phyloP scores from a whole-genome alignment of 2,113 vertebrate species.

The Charina bottae region DNA sequence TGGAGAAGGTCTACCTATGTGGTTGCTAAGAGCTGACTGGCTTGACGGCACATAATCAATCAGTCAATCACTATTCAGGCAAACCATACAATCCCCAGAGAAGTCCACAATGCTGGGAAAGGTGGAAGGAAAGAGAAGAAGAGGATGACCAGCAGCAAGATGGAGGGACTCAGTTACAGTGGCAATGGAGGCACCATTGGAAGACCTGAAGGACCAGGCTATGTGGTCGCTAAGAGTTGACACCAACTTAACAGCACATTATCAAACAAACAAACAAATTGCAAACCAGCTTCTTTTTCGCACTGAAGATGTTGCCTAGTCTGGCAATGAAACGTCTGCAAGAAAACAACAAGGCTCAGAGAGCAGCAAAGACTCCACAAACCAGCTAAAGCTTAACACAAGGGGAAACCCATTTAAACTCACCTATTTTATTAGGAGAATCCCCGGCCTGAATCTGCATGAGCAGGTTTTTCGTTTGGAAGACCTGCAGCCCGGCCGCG shows the following conservation, averaged over 20 bases:
- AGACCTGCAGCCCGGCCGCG: slow-evolving; percentile 82
- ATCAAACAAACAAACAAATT: neutral
- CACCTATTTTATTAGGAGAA: slow-evolving; percentile 88
- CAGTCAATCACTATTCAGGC: too few relatives aligned
- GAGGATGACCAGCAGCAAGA: neutral
- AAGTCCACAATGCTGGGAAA: too few relatives aligned
- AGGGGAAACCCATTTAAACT: neutral
- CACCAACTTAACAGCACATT: neutral
- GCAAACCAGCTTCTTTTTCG: too few relatives aligned
- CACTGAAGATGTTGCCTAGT: too few relatives aligned
- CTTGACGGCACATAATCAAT: too few relatives aligned
- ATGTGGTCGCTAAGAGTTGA: neutral
- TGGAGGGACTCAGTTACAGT: neutral
- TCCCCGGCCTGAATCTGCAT: slow-evolving; percentile 82
- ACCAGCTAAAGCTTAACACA: neutral
- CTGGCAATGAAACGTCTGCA: too few relatives aligned
- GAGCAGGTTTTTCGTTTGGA: slow-evolving; percentile 81
- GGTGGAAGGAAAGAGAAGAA: too few relatives aligned
- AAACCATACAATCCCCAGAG: too few relatives aligned
- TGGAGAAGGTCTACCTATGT: too few relatives aligned
- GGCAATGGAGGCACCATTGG: neutral
- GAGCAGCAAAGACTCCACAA: too few relatives aligned
- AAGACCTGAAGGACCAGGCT: neutral
- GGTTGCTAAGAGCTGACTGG: too few relatives aligned
- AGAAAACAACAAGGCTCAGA: too few relatives aligned